These are phyloP conservation scores for Eulemur coronatus DNA, from an alignment of 2,797 vertebrate species.

Conservation along the genomic window DNA sequence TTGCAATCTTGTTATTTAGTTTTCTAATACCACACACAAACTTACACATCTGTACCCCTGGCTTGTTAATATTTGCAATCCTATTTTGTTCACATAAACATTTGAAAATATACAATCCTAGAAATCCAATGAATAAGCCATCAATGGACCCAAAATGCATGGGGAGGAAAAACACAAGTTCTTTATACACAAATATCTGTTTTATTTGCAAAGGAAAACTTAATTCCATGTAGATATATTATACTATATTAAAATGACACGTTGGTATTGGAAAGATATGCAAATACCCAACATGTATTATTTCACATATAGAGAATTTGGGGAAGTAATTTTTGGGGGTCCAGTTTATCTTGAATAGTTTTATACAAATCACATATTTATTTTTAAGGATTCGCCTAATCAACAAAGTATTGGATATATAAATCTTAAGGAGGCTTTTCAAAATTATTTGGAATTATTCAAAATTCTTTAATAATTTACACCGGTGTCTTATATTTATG, in stretches of 20 bases:
- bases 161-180: slow-evolving; percentile 11
- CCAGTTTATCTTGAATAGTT: not conserved
- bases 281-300: not conserved
- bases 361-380: slow-evolving; percentile 27
- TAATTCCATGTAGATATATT: not conserved
- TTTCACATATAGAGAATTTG: not conserved
- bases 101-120: not conserved
- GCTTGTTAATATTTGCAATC: slow-evolving; percentile 19
- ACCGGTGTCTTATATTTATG: slow-evolving; percentile 20
- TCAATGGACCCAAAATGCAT: slow-evolving; percentile 7
- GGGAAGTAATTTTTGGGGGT: not conserved
- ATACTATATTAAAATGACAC: not conserved
- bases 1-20: not conserved
- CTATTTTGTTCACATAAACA: slow-evolving; percentile 44
- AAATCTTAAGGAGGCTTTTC: slow-evolving; percentile 27
- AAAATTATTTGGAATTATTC: slow-evolving; percentile 49
- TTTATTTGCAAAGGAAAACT: slow-evolving; percentile 23
- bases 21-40: not conserved
- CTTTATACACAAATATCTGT: not conserved
- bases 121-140: not conserved
- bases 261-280: not conserved
- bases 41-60: not conserved
- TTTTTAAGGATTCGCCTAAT: slow-evolving; percentile 14
- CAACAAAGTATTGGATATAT: not conserved
- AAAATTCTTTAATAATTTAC: slow-evolving; percentile 8